phyloP scores from a whole-genome alignment of 1,140 invertebrate genomes.

The Venustaconcha ellipsiformis region DNA sequence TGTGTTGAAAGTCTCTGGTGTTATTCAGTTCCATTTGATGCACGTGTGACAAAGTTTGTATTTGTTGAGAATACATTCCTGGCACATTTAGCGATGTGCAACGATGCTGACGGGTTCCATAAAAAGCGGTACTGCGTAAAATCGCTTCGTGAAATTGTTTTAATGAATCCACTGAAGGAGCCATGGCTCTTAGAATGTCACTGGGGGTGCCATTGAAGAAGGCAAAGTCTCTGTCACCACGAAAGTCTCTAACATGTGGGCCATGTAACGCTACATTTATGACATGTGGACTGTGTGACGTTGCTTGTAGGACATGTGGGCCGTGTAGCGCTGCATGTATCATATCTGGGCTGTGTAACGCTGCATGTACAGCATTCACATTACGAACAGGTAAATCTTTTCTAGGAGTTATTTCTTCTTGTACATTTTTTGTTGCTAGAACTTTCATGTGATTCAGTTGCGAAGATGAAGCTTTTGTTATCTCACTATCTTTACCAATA shows the following conservation, averaged over 20 bases:
- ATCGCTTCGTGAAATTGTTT: constrained; percentile 30
- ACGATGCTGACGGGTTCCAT: constrained; percentile 17
- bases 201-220: constrained; percentile 25
- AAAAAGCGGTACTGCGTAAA: constrained; percentile 6
- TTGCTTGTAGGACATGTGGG: too few relatives aligned
- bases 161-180: constrained; percentile 18
- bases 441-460: not conserved
- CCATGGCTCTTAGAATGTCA: constrained; percentile 8
- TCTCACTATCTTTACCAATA: constrained; percentile 22
- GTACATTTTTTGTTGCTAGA: not conserved
- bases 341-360: not conserved
- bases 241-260: not conserved
- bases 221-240: constrained; percentile 3
- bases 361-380: not conserved
- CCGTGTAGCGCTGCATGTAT: not conserved
- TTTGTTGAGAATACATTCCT: constrained; percentile 15
- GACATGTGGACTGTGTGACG: too few relatives aligned
- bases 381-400: constrained; percentile 8
- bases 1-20: constrained; percentile 18
- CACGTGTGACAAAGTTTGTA: constrained; percentile 10
- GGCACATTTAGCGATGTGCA: constrained; percentile 3
- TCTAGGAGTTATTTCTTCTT: not conserved
- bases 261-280: not conserved
- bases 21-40: constrained; percentile 29
- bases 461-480: constrained; percentile 13